Percentiles rank a stretch among this genome's conserved stretches.
Evolutionary conservation across 2,113 vertebrate genomes (phyloP).

Genomic region (Mionectes macconnelli): DNA sequence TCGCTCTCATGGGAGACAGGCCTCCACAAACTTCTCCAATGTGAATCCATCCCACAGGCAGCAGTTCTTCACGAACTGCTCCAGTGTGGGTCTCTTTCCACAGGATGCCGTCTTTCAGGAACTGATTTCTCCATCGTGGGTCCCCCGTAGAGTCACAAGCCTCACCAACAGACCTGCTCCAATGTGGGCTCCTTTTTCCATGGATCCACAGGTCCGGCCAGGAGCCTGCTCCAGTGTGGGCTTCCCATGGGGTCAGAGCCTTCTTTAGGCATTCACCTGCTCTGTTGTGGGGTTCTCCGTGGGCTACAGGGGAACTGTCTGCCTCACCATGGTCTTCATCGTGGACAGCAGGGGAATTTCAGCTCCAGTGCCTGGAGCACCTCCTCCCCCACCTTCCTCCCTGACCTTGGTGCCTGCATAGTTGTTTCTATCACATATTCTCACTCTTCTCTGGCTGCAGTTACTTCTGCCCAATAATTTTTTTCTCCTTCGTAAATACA

Average conservation of each 20-base stretch:
- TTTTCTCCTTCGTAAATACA: neutral
- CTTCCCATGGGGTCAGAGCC: neutral
- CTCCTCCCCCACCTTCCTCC: neutral
- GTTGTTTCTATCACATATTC: neutral
- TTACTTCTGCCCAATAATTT: neutral
- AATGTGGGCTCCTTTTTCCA: neutral
- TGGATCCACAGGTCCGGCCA: accelerated
- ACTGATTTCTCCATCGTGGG: neutral
- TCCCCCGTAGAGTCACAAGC: neutral
- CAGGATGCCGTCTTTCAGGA: neutral
- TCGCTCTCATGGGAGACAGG: neutral
- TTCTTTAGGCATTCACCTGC: neutral
- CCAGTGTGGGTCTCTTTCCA: neutral
- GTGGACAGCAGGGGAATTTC: neutral
- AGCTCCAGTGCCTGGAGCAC: neutral
- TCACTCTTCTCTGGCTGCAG: neutral
- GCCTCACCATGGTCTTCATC: neutral
- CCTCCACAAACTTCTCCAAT: neutral
- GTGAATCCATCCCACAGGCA: neutral
- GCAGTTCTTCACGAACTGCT: neutral
- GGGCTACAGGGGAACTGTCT: neutral
- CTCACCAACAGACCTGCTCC: neutral
- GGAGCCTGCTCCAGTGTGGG: neutral
- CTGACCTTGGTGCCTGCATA: neutral
- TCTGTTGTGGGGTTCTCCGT: neutral